Evolutionary conservation across 2,113 vertebrate genomes (phyloP).

Genomic region (Empidonax traillii): DNA sequence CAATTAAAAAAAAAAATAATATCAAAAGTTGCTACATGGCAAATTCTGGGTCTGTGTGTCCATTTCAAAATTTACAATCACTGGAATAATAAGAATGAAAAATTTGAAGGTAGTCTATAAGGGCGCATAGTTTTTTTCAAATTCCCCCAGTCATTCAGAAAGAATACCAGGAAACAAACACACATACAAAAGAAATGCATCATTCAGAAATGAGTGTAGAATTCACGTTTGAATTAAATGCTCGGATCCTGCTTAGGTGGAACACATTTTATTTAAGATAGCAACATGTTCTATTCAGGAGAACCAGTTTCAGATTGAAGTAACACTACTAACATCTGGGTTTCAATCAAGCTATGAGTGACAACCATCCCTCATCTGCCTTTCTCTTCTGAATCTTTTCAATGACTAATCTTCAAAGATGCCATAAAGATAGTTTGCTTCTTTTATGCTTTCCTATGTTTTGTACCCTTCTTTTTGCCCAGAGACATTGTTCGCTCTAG

Average conservation of each 20-base stretch:
- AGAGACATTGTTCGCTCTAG: accelerated
- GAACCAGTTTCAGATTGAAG: not conserved
- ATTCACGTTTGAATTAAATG: not conserved
- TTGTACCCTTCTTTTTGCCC: not conserved
- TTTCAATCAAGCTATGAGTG: not conserved
- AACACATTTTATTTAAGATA: not conserved
- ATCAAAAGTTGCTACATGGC: not conserved
- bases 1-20: not conserved
- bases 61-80: not conserved
- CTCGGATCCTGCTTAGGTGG: not conserved
- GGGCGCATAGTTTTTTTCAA: not conserved
- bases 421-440: not conserved
- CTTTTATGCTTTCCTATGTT: not conserved
- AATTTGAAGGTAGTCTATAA: not conserved
- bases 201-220: not conserved
- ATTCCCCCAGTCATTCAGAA: not conserved
- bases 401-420: not conserved
- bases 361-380: not conserved
- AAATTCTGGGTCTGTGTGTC: not conserved
- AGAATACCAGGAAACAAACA: not conserved
- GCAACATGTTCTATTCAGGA: not conserved
- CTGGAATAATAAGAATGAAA: not conserved
- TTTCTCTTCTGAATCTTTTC: not conserved
- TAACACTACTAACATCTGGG: not conserved
- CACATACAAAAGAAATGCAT: not conserved